phyloP scores from a whole-genome alignment of 2,888 invertebrate species.

The Chydorus sphaericus region DNA sequence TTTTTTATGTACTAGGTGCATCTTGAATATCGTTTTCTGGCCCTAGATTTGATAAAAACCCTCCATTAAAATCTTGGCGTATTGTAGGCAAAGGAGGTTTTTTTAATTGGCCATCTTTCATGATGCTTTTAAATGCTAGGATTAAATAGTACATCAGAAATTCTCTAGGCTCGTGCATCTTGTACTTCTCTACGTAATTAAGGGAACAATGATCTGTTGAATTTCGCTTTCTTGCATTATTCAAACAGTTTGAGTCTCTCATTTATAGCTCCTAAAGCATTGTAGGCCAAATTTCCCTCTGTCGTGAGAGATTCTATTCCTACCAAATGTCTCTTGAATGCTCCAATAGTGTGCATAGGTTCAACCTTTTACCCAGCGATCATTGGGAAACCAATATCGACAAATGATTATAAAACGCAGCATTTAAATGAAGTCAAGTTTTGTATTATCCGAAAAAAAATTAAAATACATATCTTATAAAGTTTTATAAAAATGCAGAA shows the following conservation, averaged over 20 bases:
- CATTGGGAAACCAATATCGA: background rate
- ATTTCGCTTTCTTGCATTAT: background rate
- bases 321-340: background rate
- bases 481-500: too few species aligned
- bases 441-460: too few species aligned
- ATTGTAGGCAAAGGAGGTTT: background rate
- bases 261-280: background rate
- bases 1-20: background rate
- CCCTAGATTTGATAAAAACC: background rate
- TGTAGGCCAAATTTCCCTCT: background rate
- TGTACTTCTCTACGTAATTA: constrained; percentile 4
- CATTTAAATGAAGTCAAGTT: too few species aligned
- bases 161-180: background rate
- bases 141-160: background rate
- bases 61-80: constrained; percentile 1
- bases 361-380: background rate
- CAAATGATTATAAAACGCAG: too few species aligned
- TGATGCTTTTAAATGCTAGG: background rate
- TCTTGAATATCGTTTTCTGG: background rate
- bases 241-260: background rate
- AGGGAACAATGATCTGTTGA: constrained; percentile 1
- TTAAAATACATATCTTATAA: too few species aligned
- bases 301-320: background rate
- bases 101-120: background rate
- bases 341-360: background rate